phyloP scores from a whole-genome alignment of 2,113 vertebrate species.

The Cisticola juncidis region DNA sequence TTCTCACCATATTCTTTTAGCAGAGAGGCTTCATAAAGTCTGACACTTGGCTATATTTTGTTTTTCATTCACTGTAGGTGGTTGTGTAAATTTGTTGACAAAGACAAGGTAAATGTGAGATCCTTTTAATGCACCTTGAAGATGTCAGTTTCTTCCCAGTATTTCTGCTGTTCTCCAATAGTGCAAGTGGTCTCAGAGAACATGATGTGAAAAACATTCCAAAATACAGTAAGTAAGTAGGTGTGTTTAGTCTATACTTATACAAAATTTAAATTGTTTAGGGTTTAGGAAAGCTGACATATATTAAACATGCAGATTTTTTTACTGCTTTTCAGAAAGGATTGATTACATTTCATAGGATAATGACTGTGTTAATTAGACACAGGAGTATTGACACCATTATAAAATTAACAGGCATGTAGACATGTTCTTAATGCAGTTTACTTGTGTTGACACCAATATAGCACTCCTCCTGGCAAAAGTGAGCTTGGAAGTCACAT shows the following conservation, averaged over 20 bases:
- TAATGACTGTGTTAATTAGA: not conserved
- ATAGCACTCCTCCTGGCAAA: not conserved
- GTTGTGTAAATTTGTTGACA: not conserved
- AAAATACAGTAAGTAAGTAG: not conserved
- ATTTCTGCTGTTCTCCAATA: not conserved
- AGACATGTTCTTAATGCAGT: not conserved
- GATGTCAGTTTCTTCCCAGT: not conserved
- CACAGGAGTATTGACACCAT: not conserved
- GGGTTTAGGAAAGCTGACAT: not conserved
- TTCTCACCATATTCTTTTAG: fast-evolving
- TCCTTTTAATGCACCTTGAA: not conserved
- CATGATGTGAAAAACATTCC: not conserved
- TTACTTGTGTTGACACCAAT: not conserved
- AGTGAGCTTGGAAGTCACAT: not conserved
- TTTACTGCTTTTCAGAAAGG: not conserved
- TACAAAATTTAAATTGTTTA: not conserved
- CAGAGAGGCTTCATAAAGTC: not conserved
- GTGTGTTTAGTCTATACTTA: not conserved
- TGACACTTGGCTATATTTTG: not conserved
- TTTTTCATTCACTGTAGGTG: not conserved
- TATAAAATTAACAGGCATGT: not conserved
- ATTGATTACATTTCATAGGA: not conserved
- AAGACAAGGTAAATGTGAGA: not conserved
- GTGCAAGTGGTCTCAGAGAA: not conserved
- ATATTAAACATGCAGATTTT: not conserved